Conservation (phyloP, 2,797 vertebrate genomes). For the Epinephelus coioides region DNA sequence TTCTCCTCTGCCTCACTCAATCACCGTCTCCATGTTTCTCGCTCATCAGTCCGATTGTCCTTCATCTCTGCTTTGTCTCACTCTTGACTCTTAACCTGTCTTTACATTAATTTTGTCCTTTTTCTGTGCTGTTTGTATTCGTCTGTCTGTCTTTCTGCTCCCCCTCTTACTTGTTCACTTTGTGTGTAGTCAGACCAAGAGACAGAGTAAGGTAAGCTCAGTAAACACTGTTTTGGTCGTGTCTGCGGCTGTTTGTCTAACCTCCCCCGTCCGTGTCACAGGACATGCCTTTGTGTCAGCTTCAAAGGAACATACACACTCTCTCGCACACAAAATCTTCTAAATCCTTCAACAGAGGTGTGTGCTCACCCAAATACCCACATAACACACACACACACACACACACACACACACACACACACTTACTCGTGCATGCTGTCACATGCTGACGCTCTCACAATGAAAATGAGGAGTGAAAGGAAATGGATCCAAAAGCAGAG, state of each 20-base stretch:
- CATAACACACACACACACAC: slow-evolving; percentile 15
- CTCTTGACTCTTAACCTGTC: slow-evolving; percentile 34
- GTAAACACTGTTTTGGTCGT: slow-evolving; percentile 51
- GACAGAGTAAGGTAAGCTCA: slow-evolving; percentile 29
- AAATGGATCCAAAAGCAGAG: background rate
- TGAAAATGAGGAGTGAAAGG: slow-evolving; percentile 24
- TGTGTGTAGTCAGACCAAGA: background rate
- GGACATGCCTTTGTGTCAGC: slow-evolving; percentile 65
- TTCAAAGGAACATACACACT: slow-evolving; percentile 57
- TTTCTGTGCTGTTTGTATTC: slow-evolving; percentile 10
- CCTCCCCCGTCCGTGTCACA: slow-evolving; percentile 73
- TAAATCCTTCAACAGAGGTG: slow-evolving; percentile 25
- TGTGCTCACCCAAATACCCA: slow-evolving; percentile 26
- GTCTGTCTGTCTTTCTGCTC: background rate
- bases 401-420: slow-evolving; percentile 19
- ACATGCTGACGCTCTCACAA: slow-evolving; percentile 33
- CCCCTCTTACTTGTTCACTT: slow-evolving; percentile 3
- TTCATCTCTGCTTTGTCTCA: slow-evolving; percentile 19
- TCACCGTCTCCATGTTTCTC: slow-evolving; percentile 16
- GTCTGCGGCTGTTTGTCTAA: slow-evolving; percentile 68
- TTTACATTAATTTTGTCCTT: slow-evolving; percentile 35
- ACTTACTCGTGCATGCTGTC: slow-evolving; percentile 21
- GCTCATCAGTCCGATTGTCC: slow-evolving; percentile 20
- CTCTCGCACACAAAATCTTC: slow-evolving; percentile 27
- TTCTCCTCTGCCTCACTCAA: slow-evolving; percentile 25